Conservation (phyloP, 2,888 invertebrate genomes). For the Chironomus riparius region DNA sequence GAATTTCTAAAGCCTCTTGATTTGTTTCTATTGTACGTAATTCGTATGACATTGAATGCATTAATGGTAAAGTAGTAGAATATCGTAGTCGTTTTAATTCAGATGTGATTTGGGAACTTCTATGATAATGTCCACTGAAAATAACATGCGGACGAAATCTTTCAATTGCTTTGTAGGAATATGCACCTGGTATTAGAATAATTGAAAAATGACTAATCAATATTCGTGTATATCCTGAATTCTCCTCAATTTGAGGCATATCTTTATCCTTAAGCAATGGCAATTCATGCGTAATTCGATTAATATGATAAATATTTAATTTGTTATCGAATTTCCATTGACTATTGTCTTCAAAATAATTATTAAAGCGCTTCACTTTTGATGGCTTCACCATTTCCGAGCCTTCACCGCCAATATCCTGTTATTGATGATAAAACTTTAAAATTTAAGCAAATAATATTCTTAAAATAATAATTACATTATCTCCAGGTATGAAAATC, state of each 20-base stretch:
- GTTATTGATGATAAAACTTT: too few relatives aligned
- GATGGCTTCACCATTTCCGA: constrained; percentile 54
- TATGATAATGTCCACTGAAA: constrained; percentile 61
- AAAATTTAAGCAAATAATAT: too few relatives aligned
- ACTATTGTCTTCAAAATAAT: constrained; percentile 62
- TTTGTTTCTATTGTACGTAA: not conserved
- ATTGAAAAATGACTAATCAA: constrained; percentile 62
- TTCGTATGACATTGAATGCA: constrained; percentile 20
- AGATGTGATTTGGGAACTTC: constrained; percentile 35
- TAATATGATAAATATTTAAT: constrained; percentile 64
- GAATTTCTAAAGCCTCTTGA: constrained; percentile 57
- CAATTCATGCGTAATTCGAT: constrained; percentile 55
- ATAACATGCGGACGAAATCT: constrained; percentile 58
- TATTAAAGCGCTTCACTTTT: constrained; percentile 65
- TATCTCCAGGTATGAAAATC: constrained; percentile 89
- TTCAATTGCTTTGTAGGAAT: constrained; percentile 48
- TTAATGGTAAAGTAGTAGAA: constrained; percentile 35
- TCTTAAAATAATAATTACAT: constrained; percentile 38
- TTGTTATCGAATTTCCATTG: constrained; percentile 50
- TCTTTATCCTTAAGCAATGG: constrained; percentile 41
- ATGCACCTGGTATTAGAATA: constrained; percentile 32
- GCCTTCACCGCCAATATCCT: constrained; percentile 88
- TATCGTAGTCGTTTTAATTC: constrained; percentile 30
- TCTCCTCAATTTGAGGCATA: constrained; percentile 40
- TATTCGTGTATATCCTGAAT: constrained; percentile 48